Conservation (phyloP, 2,888 invertebrate species). For the Parthenolecanium corni region DNA sequence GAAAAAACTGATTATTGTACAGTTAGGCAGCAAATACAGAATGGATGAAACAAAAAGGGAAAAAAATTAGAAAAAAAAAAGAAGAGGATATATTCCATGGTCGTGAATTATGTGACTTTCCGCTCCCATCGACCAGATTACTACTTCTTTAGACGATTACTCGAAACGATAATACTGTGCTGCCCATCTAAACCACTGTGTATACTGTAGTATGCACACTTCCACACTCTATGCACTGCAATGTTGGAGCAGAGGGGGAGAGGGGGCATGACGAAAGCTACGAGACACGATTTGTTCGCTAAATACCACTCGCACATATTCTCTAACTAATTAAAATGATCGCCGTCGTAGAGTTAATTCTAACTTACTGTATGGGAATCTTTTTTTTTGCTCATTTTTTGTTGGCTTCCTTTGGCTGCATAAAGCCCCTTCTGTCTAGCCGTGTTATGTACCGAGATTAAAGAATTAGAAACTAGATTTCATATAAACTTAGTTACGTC, state of each 20-base stretch:
- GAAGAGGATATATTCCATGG: background rate
- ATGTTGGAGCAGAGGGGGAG: background rate
- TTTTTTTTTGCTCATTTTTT: no score
- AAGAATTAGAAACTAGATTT: no score
- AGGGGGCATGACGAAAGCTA: background rate
- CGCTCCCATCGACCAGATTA: slow-evolving; percentile 10
- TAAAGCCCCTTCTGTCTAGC: no score
- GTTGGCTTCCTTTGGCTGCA: no score
- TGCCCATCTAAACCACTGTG: background rate
- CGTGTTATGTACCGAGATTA: no score
- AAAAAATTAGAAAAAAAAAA: background rate
- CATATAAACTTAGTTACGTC: no score
- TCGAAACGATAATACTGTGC: background rate
- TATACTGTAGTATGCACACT: no score
- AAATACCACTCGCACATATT: slow-evolving; percentile 10
- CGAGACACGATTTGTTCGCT: slow-evolving; percentile 9
- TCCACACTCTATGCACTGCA: no score
- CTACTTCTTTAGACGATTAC: slow-evolving; percentile 5
- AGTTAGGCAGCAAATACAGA: background rate
- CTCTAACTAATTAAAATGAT: slow-evolving; percentile 11
- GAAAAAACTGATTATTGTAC: slow-evolving; percentile 9
- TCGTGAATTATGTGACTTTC: slow-evolving; percentile 13
- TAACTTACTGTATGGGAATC: background rate
- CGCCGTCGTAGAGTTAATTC: slow-evolving; percentile 4
- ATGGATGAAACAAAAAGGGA: background rate